Percentiles rank a stretch among this genome's conserved stretches.
Evolutionary conservation across 2,888 invertebrate genomes (phyloP).

Genomic region (Calephelis perditalis): DNA sequence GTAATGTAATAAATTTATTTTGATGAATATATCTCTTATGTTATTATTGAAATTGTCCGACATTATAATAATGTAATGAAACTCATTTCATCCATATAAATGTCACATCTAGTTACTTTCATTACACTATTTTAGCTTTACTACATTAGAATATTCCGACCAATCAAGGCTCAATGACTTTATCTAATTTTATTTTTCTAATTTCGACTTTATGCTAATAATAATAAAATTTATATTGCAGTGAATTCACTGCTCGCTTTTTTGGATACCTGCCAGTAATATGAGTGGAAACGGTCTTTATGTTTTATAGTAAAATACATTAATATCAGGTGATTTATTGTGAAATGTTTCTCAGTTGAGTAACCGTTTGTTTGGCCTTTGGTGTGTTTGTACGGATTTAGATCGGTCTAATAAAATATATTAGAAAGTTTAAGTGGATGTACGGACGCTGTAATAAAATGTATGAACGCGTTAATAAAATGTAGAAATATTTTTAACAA

Average conservation of each 20-base stretch:
- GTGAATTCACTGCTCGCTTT: not conserved
- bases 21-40: too few species aligned
- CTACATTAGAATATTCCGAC: slow-evolving; percentile 4
- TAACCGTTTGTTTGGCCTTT: not conserved
- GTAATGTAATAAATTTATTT: too few species aligned
- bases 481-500: too few species aligned
- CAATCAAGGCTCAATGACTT: slow-evolving; percentile 5
- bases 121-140: not conserved
- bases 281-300: slow-evolving; percentile 13
- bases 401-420: too few species aligned
- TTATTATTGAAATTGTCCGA: too few species aligned
- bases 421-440: too few species aligned
- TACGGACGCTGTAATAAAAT: too few species aligned
- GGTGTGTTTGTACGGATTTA: not conserved
- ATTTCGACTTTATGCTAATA: not conserved
- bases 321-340: slow-evolving; percentile 14
- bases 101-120: not conserved
- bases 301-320: slow-evolving; percentile 17
- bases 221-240: not conserved
- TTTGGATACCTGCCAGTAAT: not conserved
- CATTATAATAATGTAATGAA: not conserved
- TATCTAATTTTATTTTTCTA: not conserved
- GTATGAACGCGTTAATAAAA: too few species aligned
- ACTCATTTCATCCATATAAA: not conserved
- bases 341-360: not conserved